A percentile compares a stretch with the other conserved stretches of the same genome.
phyloP scores from a whole-genome alignment of 2,888 invertebrate genomes.

The Euphydryas editha region DNA sequence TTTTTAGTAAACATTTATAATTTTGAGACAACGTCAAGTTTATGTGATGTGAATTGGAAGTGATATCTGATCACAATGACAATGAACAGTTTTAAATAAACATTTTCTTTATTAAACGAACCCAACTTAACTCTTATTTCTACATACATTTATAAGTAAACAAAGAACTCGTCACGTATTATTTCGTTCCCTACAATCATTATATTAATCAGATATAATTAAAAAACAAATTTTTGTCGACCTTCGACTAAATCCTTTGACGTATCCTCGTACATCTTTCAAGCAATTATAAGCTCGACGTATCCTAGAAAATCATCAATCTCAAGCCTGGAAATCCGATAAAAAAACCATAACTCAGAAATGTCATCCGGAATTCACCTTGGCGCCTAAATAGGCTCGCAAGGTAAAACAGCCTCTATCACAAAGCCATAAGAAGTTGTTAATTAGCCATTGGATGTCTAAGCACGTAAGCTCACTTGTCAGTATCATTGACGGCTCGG shows the following conservation, averaged over 20 bases:
- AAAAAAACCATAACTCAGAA: constrained; percentile 7
- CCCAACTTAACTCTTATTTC: not conserved
- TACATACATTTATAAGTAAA: not conserved
- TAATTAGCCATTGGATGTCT: constrained; percentile 36
- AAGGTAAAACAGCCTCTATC: constrained; percentile 27
- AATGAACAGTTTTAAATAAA: not conserved
- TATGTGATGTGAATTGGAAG: not conserved
- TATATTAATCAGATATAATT: not conserved
- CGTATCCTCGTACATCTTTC: not conserved
- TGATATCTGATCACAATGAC: not conserved
- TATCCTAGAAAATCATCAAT: not conserved
- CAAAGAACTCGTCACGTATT: not conserved
- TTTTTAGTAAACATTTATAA: not conserved
- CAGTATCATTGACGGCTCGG: not conserved
- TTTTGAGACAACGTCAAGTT: not conserved
- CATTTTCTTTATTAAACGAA: not conserved
- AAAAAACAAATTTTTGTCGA: not conserved
- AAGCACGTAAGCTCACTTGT: constrained; percentile 29
- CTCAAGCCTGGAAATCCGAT: constrained; percentile 3
- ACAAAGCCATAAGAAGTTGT: constrained; percentile 29
- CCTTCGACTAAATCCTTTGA: constrained; percentile 5
- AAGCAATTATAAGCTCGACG: not conserved
- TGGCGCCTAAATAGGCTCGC: constrained; percentile 30
- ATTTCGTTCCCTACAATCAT: not conserved
- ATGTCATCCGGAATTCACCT: constrained; percentile 28